Conservation (phyloP, 2,888 invertebrate species). For the Meteorus colon region DNA sequence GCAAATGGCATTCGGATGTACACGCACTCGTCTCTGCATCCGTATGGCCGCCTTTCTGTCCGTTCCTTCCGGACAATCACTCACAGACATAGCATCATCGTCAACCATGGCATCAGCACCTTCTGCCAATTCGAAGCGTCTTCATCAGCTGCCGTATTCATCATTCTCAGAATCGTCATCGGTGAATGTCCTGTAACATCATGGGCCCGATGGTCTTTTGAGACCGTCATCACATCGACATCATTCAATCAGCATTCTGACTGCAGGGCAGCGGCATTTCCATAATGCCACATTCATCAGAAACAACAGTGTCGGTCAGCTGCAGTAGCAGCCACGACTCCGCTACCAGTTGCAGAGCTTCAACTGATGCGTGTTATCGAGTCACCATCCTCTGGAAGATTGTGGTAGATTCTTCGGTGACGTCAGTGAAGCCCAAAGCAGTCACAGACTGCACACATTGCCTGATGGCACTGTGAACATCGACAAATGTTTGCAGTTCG, state of each 20-base stretch:
- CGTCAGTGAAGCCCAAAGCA: background rate
- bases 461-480: background rate
- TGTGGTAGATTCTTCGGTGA: background rate
- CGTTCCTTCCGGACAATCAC: constrained; percentile 65
- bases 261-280: constrained; percentile 38
- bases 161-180: constrained; percentile 29
- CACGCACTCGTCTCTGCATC: constrained; percentile 67
- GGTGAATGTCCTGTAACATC: background rate
- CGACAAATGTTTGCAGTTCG: background rate
- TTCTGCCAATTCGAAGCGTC: background rate
- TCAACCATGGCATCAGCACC: constrained; percentile 37
- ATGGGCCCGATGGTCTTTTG: background rate
- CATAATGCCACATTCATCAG: constrained; percentile 39
- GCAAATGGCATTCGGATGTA: constrained; percentile 73
- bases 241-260: background rate
- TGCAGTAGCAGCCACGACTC: background rate
- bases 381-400: background rate
- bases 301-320: background rate
- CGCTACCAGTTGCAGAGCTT: too few species aligned
- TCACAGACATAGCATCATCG: constrained; percentile 48
- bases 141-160: background rate
- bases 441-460: background rate
- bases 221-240: constrained; percentile 27
- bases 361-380: background rate
- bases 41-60: constrained; percentile 72